Conservation (phyloP, 2,113 vertebrate species). For the Myrmecobius fasciatus region DNA sequence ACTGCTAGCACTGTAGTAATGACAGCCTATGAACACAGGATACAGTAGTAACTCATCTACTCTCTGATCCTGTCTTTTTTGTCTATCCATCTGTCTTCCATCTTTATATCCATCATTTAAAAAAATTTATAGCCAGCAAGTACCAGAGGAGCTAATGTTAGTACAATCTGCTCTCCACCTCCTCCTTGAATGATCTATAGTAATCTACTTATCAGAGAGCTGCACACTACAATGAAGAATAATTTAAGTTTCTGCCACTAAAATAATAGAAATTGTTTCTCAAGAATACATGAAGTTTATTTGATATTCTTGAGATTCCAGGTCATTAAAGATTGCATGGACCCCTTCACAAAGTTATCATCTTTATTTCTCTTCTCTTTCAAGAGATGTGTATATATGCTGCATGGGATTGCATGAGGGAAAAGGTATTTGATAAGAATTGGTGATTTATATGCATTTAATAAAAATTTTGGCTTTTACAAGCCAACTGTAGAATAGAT, state of each 20-base stretch:
- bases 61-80: constrained; percentile 78
- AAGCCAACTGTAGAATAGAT: constrained; percentile 10
- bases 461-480: neutral
- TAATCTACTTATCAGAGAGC: constrained; percentile 68
- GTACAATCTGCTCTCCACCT: constrained; percentile 44
- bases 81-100: constrained; percentile 83
- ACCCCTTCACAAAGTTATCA: constrained; percentile 44
- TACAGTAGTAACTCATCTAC: constrained; percentile 77
- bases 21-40: constrained; percentile 71
- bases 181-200: constrained; percentile 59
- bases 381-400: constrained; percentile 24
- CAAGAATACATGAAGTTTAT: constrained; percentile 53
- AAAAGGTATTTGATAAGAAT: constrained; percentile 30
- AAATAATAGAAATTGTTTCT: constrained; percentile 67
- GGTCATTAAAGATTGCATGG: constrained; percentile 21
- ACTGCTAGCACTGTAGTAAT: constrained; percentile 78
- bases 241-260: constrained; percentile 65
- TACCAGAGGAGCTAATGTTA: constrained; percentile 64
- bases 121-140: constrained; percentile 65
- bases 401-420: neutral
- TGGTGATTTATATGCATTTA: constrained; percentile 8
- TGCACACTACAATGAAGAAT: constrained; percentile 62
- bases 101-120: constrained; percentile 76
- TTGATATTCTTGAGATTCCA: constrained; percentile 38
- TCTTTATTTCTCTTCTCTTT: constrained; percentile 28